These are phyloP conservation scores for Cephalopterus ornatus DNA, from an alignment of 2,113 vertebrate species.

Conservation along the genomic window DNA sequence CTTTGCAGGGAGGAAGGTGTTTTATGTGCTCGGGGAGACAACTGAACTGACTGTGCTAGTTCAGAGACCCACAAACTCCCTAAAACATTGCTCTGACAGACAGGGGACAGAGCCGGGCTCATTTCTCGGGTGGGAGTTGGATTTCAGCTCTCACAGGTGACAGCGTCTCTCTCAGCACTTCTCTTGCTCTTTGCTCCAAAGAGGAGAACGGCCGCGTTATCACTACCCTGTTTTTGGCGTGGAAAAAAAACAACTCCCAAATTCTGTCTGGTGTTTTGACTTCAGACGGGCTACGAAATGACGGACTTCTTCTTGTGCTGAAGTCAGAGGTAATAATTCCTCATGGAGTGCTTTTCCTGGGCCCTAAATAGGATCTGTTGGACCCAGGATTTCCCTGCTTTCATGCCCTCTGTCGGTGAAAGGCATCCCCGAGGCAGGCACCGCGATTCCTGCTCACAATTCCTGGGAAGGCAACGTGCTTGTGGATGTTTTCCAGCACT, in stretches of 20 bases:
- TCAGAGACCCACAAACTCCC: not conserved
- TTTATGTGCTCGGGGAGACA: not conserved
- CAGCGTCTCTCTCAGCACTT: not conserved
- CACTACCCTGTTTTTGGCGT: not conserved
- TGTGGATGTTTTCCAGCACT: not conserved
- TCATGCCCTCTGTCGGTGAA: not conserved
- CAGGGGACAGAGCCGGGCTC: no score
- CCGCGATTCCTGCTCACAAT: not conserved
- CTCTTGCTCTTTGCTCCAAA: not conserved
- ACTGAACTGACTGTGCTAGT: accelerated
- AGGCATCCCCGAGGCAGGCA: not conserved
- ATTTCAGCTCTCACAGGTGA: not conserved
- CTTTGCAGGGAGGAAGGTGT: not conserved
- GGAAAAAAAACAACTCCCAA: not conserved
- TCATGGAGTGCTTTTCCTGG: not conserved
- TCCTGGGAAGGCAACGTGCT: not conserved
- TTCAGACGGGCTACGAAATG: not conserved
- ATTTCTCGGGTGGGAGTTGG: no score
- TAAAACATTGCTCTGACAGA: not conserved
- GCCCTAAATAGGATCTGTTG: accelerated
- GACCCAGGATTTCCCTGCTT: not conserved
- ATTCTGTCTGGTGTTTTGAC: not conserved
- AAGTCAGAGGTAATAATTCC: not conserved
- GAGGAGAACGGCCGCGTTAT: accelerated
- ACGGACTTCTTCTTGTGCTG: not conserved